Base-by-base conservation (phyloP, 2,797 vertebrate species). In the Siniperca scherzeri region DNA sequence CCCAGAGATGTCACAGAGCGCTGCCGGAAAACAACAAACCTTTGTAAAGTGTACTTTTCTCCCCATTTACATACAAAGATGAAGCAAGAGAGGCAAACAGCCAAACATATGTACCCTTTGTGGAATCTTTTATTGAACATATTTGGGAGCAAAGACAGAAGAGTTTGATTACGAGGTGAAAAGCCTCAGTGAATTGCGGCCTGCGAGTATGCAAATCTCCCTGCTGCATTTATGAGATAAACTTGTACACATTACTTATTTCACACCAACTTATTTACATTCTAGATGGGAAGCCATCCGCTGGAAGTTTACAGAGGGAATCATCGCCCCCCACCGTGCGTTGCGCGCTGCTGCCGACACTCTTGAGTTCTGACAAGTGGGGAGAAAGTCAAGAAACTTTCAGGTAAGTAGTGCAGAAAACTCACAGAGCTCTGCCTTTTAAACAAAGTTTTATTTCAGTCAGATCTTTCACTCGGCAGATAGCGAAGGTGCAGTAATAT, bases 41-140 rank as follows among this genome's bases (percentile, higher is more conserved):
- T 95, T 90, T 92, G 92, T 91, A 93, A 91, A 91, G 91, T 84
- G 79, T 81, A 70, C 86, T 90, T 91, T 93, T 88, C 87, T 87
- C 81, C 67, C 30, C 74, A 79, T 89, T 80, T 90, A 90, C 85
- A 90, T 70, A 84, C 87, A 84, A 79, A 78, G 84, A 89, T 55
- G 79, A 79, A 84, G 81, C 84, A 19, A 33, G 72, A 73, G 82
- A 80, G 85, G 85, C 82, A 84, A 88, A 85, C 88, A 89, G 84
- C 73, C 80, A 70, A 89, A 94, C 89, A 89, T 4, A 87, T 89
- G 89, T 86, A 25, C 36, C 79, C 87, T 92, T 84, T 91, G 86
- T 80, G 87, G 75, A 56, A 77, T 73, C 74, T 89, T 80, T 88
- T 81, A 86, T 87, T 87, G 82, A 86, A 85, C 87, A 72, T 66